A percentile compares a stretch with the other conserved stretches of the same genome.
Conservation (phyloP, 92 coral and sea anemone species). For the Palythoa grandiflora region DNA sequence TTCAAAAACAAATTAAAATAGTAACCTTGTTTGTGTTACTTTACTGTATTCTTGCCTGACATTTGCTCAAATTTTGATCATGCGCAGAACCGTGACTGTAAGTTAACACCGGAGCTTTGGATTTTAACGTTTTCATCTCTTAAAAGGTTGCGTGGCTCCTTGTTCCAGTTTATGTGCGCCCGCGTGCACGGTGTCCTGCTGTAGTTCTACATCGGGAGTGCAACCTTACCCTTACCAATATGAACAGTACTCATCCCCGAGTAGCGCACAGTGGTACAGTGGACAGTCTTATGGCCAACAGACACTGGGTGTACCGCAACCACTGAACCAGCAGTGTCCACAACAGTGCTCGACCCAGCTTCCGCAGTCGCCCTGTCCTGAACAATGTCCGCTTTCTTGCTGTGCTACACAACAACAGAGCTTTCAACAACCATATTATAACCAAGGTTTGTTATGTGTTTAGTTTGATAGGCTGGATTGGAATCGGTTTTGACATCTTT, state of each 20-base stretch:
- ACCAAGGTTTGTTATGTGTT: constrained; percentile 20
- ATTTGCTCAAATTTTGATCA: too few species aligned
- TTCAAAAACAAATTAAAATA: too few species aligned
- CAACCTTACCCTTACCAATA: constrained; percentile 53
- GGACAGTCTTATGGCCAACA: constrained; percentile 50
- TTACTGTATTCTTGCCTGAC: too few species aligned
- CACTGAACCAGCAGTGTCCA: constrained; percentile 70
- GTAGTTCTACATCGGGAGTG: constrained; percentile 63
- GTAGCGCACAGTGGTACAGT: background rate
- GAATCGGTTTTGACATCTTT: background rate
- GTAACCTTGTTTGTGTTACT: too few species aligned
- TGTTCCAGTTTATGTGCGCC: constrained; percentile 95
- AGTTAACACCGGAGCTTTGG: too few species aligned
- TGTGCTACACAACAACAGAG: constrained; percentile 49
- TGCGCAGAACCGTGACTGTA: too few species aligned
- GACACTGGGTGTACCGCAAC: constrained; percentile 42
- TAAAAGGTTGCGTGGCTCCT: constrained; percentile 74
- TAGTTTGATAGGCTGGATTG: background rate
- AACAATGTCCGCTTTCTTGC: constrained; percentile 72
- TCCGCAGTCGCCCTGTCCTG: constrained; percentile 73
- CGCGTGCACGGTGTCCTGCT: constrained; percentile 81
- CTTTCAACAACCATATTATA: constrained; percentile 26
- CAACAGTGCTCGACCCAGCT: constrained; percentile 61
- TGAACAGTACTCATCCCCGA: constrained; percentile 9
- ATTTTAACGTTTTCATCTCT: background rate